phyloP scores from a whole-genome alignment of 2,797 vertebrate species.

The Cirrhinus molitorella region DNA sequence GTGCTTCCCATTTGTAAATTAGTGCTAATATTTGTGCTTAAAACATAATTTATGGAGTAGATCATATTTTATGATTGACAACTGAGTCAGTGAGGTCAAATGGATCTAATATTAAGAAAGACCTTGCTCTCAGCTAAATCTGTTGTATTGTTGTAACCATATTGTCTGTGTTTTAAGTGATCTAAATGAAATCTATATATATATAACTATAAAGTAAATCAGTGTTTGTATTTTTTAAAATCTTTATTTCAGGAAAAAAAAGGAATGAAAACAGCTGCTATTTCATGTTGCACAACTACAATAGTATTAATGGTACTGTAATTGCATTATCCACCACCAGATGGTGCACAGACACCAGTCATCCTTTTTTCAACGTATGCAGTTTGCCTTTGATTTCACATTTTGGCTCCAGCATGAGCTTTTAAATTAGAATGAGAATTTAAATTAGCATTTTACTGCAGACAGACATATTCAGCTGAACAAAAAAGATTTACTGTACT shows the following conservation, averaged over 20 bases:
- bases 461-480: neutral
- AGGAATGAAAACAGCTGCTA: neutral
- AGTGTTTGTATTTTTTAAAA: slow-evolving; percentile 20
- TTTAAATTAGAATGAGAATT: no score
- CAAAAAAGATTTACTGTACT: neutral
- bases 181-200: slow-evolving; percentile 68
- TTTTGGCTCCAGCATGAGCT: neutral
- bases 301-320: neutral
- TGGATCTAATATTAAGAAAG: slow-evolving; percentile 72
- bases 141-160: slow-evolving; percentile 56
- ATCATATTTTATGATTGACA: slow-evolving; percentile 62
- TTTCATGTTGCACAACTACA: neutral
- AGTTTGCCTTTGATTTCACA: neutral
- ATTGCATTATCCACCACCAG: slow-evolving; percentile 39
- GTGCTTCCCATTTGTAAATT: slow-evolving; percentile 64
- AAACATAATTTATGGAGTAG: slow-evolving; percentile 52
- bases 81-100: slow-evolving; percentile 62
- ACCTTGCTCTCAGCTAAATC: slow-evolving; percentile 67
- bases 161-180: slow-evolving; percentile 68
- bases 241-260: neutral
- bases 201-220: neutral
- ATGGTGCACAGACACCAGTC: slow-evolving; percentile 16
- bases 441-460: neutral
- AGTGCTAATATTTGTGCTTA: slow-evolving; percentile 49
- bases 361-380: neutral